Evolutionary conservation across 2,797 vertebrate genomes (phyloP).

Genomic region (Lithobates sylvaticus): DNA sequence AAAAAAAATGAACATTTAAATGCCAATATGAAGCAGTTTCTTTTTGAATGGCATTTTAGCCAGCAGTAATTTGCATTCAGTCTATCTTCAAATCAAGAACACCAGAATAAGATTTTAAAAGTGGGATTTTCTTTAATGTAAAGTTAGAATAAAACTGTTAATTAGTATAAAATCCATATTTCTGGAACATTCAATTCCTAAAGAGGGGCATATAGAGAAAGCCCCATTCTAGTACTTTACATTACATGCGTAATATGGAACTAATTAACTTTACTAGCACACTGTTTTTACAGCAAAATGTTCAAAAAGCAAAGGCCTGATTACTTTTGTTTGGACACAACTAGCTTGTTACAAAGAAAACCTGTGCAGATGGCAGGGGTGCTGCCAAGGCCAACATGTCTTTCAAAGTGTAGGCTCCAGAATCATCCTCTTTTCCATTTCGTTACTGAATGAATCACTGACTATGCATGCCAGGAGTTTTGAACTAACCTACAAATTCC

Average conservation of each 20-base stretch:
- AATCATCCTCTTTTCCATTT: not conserved
- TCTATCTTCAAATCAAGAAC: not conserved
- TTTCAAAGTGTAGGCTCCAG: not conserved
- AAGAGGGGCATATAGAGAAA: not conserved
- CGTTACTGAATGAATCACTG: too few relatives aligned
- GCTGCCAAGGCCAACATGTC: not conserved
- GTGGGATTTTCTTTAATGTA: not conserved
- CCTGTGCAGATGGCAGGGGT: not conserved
- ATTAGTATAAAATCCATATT: not conserved
- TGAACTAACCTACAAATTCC: not conserved
- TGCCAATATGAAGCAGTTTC: not conserved
- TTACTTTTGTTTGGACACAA: not conserved
- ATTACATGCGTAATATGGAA: not conserved
- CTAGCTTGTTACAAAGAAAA: not conserved
- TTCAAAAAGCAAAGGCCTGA: not conserved
- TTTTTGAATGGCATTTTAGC: slow-evolving; percentile 5
- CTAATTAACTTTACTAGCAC: not conserved
- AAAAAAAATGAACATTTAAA: not conserved
- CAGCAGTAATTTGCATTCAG: not conserved
- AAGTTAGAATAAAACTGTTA: too few relatives aligned
- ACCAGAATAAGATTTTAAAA: slow-evolving; percentile 1
- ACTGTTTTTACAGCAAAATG: slow-evolving; percentile 14
- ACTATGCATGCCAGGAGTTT: too few relatives aligned
- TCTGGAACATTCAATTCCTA: not conserved
- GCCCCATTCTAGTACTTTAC: not conserved